Conservation (phyloP, 1,140 invertebrate genomes). For the Lithobius niger region DNA sequence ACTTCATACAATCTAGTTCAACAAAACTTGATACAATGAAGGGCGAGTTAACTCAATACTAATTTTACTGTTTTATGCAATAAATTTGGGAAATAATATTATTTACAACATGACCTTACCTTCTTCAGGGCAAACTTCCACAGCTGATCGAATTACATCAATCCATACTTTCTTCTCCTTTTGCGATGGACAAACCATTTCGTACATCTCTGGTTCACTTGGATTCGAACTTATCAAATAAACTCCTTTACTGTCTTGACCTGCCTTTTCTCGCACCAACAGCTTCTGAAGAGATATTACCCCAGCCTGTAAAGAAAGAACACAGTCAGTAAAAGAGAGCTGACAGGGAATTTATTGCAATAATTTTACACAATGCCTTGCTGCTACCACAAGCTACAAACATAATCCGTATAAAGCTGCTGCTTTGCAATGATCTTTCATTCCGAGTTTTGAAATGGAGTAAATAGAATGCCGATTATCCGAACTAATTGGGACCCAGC, state of each 20-base stretch:
- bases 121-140: constrained; percentile 39
- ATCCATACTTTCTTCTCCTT: constrained; percentile 83
- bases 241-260: constrained; percentile 69
- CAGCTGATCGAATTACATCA: constrained; percentile 46
- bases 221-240: constrained; percentile 73
- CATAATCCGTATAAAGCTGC: background rate
- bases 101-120: constrained; percentile 29
- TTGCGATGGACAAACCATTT: constrained; percentile 73
- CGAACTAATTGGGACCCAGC: too few relatives aligned
- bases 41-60: too few relatives aligned
- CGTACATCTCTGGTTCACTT: constrained; percentile 86
- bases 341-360: constrained; percentile 2
- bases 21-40: too few relatives aligned
- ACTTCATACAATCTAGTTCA: too few relatives aligned
- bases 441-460: too few relatives aligned
- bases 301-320: constrained; percentile 49
- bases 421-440: background rate
- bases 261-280: constrained; percentile 81
- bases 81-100: background rate
- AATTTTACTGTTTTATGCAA: too few relatives aligned
- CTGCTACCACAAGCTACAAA: too few relatives aligned
- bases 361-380: constrained; percentile 8
- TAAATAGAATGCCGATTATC: too few relatives aligned
- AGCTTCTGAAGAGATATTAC: constrained; percentile 81
- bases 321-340: too few relatives aligned